phyloP scores from a whole-genome alignment of 2,797 vertebrate species.

The Hybognathus amarus region DNA sequence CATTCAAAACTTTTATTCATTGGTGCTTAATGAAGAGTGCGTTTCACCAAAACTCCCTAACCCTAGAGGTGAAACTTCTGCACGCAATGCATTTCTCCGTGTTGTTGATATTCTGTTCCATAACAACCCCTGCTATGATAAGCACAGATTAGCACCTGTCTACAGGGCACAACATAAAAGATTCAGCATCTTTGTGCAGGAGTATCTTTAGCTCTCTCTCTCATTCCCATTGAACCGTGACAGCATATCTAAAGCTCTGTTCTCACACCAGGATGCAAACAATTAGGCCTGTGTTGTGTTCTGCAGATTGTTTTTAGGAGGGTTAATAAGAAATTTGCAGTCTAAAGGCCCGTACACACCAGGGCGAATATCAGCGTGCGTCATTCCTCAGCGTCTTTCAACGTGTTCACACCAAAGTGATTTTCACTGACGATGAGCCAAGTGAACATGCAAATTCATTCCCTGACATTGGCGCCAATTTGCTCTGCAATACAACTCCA shows the following conservation, averaged over 20 bases:
- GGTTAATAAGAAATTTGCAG: background rate
- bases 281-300: constrained; percentile 38
- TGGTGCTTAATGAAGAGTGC: background rate
- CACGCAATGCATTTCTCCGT: background rate
- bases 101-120: background rate
- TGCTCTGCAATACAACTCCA: no score
- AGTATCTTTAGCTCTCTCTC: constrained; percentile 5
- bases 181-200: constrained; percentile 10
- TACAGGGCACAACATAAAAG: constrained; percentile 20
- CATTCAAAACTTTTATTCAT: background rate
- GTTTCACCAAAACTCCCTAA: background rate
- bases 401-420: no score
- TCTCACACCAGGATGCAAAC: background rate
- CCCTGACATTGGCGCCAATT: no score
- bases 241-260: background rate
- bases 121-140: background rate
- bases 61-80: background rate
- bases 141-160: constrained; percentile 7
- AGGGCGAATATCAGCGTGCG: no score
- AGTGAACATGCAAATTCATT: no score
- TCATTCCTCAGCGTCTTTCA: no score
- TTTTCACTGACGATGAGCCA: no score
- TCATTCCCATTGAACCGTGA: background rate
- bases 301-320: background rate
- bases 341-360: no score